Evolutionary conservation across 2,888 invertebrate species (phyloP).

Genomic region (Mythimna albipuncta): DNA sequence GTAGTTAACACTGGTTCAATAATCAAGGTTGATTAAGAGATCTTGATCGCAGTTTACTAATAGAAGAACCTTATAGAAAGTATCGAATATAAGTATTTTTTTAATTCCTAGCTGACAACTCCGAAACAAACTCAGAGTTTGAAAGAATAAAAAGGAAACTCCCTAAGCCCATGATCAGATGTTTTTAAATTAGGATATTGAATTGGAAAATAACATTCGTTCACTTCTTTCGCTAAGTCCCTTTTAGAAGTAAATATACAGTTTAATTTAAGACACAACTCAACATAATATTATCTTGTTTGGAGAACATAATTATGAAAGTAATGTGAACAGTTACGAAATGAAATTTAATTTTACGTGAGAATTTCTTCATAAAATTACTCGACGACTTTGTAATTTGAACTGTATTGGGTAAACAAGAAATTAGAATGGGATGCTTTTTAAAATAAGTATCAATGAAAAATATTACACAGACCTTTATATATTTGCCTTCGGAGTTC

Average conservation of each 20-base stretch:
- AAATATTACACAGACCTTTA: neutral
- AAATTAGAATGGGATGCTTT: neutral
- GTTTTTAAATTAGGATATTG: neutral
- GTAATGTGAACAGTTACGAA: slow-evolving; percentile 27
- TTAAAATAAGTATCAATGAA: neutral
- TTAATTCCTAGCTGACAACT: neutral
- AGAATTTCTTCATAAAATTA: slow-evolving; percentile 26
- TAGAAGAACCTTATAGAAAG: no score
- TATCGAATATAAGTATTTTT: no score
- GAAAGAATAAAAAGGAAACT: neutral
- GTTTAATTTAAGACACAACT: slow-evolving; percentile 17
- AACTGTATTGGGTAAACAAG: slow-evolving; percentile 25
- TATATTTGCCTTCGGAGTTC: neutral
- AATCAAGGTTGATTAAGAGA: no score
- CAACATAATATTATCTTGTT: slow-evolving; percentile 29
- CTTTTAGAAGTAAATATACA: neutral
- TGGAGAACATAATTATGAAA: slow-evolving; percentile 9
- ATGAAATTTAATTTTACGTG: slow-evolving; percentile 20
- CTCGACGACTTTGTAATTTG: slow-evolving; percentile 10
- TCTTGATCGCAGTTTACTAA: no score
- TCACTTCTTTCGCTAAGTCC: neutral
- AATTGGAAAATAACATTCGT: neutral
- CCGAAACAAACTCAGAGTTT: neutral
- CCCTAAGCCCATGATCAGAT: neutral
- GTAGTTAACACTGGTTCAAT: no score